Evolutionary conservation across 2,113 vertebrate species (phyloP), one percentile per base, ranked within the genome.

Genomic region (Pipra filicauda): DNA sequence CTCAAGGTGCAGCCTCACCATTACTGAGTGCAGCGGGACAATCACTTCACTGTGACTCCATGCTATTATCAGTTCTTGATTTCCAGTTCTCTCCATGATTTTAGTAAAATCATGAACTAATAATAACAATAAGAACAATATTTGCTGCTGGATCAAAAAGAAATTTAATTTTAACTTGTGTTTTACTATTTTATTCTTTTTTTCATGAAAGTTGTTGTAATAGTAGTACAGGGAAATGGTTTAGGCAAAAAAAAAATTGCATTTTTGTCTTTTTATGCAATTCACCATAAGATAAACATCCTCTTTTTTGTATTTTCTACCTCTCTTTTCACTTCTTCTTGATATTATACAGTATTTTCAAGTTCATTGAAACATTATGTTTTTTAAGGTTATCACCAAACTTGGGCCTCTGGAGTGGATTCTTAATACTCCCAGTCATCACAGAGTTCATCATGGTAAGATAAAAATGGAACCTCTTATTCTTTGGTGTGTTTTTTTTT

Each of bases 351-450:
- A 37, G 5, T 73, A 35, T 64, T 76, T 91, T 81, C 7, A 46
- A 24, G 37, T 57, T 85, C 1, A 91, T 70, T 76, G 41, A 81
- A 91, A 58, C 8, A 18, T 76, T 69, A 22, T 3, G 22, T 77
- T 95, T 90, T 95, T 91, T 77, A 89, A 99, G 99, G 31, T 99
- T 78, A 98, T 99, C 82, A 94, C 71, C 91, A 98, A 98, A 69
- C 98, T 99, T 44, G 99, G 99, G 30, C 98, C 99, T 80, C 96
- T 99, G 95, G 99, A 99, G 96, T 98, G 98, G 97, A 90, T 99
- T 91, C 97, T 99, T 48, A 99, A 99, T 97, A 99, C 99, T 54
- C 99, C 99, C 14, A 99, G 98, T 94, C 99, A 99, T 92, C 99
- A 99, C 83, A 97, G 98, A 95, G 99, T 99, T 96, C 99, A 99